phyloP scores from a whole-genome alignment of 2,888 invertebrate species.

The Nebria brevicollis region DNA sequence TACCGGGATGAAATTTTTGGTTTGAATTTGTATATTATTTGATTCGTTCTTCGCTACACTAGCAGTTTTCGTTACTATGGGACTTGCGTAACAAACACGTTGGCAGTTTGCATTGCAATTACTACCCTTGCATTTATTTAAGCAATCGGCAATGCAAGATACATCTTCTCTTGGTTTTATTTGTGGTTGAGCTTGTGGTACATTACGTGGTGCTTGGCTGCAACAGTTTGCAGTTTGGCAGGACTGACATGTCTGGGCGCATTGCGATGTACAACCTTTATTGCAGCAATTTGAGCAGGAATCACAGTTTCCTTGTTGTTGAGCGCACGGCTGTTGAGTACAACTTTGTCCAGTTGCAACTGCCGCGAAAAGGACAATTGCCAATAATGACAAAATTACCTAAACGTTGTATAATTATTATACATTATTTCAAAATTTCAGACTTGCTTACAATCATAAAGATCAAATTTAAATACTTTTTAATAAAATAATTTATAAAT shows the following conservation, averaged over 20 bases:
- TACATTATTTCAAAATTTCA: background rate
- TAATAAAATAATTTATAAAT: background rate
- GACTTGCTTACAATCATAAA: no score
- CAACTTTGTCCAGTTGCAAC: background rate
- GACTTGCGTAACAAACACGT: constrained; percentile 8
- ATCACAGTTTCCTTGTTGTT: constrained; percentile 14
- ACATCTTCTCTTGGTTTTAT: background rate
- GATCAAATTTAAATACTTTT: no score
- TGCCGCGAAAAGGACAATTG: background rate
- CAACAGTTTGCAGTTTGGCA: constrained; percentile 23
- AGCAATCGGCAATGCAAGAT: constrained; percentile 22
- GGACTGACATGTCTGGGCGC: constrained; percentile 16
- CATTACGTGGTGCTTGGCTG: background rate
- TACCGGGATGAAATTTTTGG: constrained; percentile 27
- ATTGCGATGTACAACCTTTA: constrained; percentile 17
- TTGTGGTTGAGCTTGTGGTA: background rate
- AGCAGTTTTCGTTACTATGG: background rate
- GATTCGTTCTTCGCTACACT: constrained; percentile 9
- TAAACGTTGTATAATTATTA: background rate
- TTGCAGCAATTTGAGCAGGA: constrained; percentile 34
- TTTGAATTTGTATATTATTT: constrained; percentile 25
- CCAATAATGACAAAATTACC: background rate
- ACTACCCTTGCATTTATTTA: constrained; percentile 25
- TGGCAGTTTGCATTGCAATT: constrained; percentile 30
- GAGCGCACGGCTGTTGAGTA: background rate